phyloP scores from a whole-genome alignment of 2,797 vertebrate species.

The Galago senegalensis region DNA sequence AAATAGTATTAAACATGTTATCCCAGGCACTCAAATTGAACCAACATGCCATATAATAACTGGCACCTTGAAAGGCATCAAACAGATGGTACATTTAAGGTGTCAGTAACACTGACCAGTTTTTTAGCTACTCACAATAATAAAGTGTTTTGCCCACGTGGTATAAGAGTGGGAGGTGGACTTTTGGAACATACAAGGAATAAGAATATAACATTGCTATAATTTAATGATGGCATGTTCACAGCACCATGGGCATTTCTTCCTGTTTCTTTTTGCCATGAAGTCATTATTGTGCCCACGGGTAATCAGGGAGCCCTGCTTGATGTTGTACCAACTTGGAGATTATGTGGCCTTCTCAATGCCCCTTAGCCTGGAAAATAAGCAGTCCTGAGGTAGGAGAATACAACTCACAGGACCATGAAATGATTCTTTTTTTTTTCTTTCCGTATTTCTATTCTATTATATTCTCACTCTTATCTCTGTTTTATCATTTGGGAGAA shows the following conservation, averaged over 20 bases:
- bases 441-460: neutral
- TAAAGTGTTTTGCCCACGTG: constrained; percentile 35
- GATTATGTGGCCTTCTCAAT: neutral
- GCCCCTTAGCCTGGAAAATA: neutral
- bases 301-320: constrained; percentile 3
- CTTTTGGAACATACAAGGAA: constrained; percentile 12
- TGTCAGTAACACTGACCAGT: constrained; percentile 6
- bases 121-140: constrained; percentile 49
- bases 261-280: constrained; percentile 11
- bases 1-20: constrained; percentile 48
- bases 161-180: neutral
- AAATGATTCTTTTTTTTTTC: neutral
- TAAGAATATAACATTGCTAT: neutral
- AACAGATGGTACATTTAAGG: constrained; percentile 11
- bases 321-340: neutral
- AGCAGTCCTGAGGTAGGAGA: constrained; percentile 24
- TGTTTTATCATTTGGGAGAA: constrained; percentile 12
- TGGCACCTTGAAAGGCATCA: constrained; percentile 47
- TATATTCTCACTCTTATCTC: neutral
- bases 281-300: neutral
- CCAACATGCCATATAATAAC: neutral
- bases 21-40: constrained; percentile 12
- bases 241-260: neutral
- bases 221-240: neutral
- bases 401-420: neutral